A percentile compares a stretch with the other conserved stretches of the same genome.
These are phyloP conservation scores for Anthonomus grandis DNA, from an alignment of 1,140 invertebrate genomes.

Conservation along the genomic window DNA sequence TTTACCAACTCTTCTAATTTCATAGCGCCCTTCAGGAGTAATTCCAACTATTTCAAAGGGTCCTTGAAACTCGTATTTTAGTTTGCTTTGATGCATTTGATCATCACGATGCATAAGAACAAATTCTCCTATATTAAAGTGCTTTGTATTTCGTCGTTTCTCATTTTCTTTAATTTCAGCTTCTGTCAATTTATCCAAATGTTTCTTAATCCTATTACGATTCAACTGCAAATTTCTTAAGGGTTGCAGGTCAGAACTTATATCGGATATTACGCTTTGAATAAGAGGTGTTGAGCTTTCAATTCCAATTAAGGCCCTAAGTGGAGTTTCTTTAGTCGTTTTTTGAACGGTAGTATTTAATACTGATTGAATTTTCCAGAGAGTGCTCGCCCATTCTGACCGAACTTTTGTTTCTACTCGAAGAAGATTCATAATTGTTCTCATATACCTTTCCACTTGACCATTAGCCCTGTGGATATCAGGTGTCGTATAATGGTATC, in stretches of 20 bases:
- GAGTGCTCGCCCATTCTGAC: slow-evolving; percentile 42
- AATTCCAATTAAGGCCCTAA: background rate
- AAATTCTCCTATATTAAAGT: too few relatives aligned
- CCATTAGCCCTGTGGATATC: slow-evolving; percentile 25
- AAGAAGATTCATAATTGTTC: slow-evolving; percentile 40
- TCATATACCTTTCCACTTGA: slow-evolving; percentile 43
- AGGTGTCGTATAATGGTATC: background rate
- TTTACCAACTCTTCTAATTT: background rate
- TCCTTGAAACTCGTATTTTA: too few relatives aligned
- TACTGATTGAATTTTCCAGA: slow-evolving; percentile 44
- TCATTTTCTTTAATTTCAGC: too few relatives aligned
- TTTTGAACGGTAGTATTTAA: slow-evolving; percentile 37
- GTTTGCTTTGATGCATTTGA: too few relatives aligned
- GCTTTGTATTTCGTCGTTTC: too few relatives aligned
- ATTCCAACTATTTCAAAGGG: too few relatives aligned
- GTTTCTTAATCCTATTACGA: too few relatives aligned
- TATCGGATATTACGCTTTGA: slow-evolving; percentile 4
- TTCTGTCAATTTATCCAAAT: too few relatives aligned
- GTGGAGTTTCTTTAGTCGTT: background rate
- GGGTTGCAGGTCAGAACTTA: too few relatives aligned
- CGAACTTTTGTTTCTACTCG: slow-evolving; percentile 27
- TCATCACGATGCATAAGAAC: too few relatives aligned
- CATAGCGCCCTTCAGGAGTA: background rate
- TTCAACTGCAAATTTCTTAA: too few relatives aligned
- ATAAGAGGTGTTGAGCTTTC: slow-evolving; percentile 13